phyloP scores from a whole-genome alignment of 2,113 vertebrate genomes.

The Percopsis transmontana region DNA sequence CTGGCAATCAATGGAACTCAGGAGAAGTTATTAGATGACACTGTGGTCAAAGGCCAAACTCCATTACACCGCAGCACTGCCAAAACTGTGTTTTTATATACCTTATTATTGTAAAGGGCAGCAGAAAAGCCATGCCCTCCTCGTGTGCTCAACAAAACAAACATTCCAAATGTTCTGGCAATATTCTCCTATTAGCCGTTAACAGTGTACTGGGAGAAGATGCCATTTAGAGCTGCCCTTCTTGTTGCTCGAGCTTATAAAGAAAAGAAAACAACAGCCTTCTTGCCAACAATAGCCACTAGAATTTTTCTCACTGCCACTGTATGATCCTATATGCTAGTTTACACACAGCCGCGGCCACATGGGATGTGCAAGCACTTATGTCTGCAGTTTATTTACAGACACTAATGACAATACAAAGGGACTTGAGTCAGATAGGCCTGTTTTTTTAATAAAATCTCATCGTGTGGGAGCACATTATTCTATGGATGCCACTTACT shows the following conservation, averaged over 20 bases:
- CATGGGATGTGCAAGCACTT: not conserved
- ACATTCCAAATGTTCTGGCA: too few relatives aligned
- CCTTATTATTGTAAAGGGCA: slow-evolving; percentile 13
- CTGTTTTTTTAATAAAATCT: slow-evolving; percentile 29
- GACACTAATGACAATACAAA: not conserved
- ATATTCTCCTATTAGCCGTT: not conserved
- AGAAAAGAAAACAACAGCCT: slow-evolving; percentile 20
- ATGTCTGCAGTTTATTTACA: not conserved
- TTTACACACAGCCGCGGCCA: too few relatives aligned
- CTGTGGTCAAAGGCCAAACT: slow-evolving; percentile 35
- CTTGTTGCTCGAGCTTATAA: slow-evolving; percentile 6
- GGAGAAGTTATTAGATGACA: slow-evolving; percentile 39
- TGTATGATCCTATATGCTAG: not conserved
- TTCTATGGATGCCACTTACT: slow-evolving; percentile 4
- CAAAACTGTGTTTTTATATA: slow-evolving; percentile 16
- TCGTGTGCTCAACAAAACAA: too few relatives aligned
- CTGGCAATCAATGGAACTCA: slow-evolving; percentile 45
- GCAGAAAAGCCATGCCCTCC: slow-evolving; percentile 18
- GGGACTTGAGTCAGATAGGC: not conserved
- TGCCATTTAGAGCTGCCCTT: too few relatives aligned
- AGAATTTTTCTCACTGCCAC: slow-evolving; percentile 18
- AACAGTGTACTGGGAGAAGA: not conserved
- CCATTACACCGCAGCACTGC: slow-evolving; percentile 9
- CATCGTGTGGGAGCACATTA: slow-evolving; percentile 18
- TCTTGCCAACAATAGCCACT: slow-evolving; percentile 24